Conservation (phyloP, 2,113 vertebrate genomes). For the Hippocampus abdominalis region DNA sequence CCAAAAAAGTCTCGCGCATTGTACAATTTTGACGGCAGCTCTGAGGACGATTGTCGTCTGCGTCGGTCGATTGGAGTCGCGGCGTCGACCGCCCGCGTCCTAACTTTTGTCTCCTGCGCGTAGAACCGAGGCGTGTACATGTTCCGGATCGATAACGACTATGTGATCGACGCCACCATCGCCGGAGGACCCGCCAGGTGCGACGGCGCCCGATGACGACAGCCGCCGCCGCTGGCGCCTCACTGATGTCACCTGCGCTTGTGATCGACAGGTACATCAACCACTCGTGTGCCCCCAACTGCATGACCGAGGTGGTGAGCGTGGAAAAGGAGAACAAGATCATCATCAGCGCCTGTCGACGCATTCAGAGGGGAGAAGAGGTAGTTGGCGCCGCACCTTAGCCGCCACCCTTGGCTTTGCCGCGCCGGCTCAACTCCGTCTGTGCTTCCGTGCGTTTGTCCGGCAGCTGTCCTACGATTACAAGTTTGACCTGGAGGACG, state of each 20-base stretch:
- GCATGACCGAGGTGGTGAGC: conserved; percentile 92
- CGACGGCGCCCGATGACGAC: neutral
- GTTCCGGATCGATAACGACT: conserved; percentile 96
- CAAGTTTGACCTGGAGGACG: conserved; percentile 98
- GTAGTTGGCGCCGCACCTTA: conserved; percentile 57
- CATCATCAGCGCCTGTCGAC: conserved; percentile 93
- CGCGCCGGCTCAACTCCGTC: too few species aligned
- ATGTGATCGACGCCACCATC: conserved; percentile 94
- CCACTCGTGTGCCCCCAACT: conserved; percentile 95
- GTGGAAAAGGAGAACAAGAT: conserved; percentile 97
- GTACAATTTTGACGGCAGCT: too few species aligned
- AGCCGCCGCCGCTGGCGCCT: neutral
- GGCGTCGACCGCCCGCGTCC: too few species aligned
- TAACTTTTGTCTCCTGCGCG: neutral
- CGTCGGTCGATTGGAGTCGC: too few species aligned
- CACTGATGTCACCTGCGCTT: neutral
- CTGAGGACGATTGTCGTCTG: too few species aligned
- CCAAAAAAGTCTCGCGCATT: too few species aligned
- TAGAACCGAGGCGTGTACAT: conserved; percentile 98
- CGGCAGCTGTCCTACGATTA: conserved; percentile 93
- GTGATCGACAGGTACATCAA: conserved; percentile 87
- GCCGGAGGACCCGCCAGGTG: conserved; percentile 92
- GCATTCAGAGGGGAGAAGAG: conserved; percentile 98
- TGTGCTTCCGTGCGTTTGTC: neutral
- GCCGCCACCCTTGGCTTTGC: neutral